Base-by-base conservation (phyloP, 2,888 invertebrate genomes). In the Sepioteuthis lessoniana region DNA sequence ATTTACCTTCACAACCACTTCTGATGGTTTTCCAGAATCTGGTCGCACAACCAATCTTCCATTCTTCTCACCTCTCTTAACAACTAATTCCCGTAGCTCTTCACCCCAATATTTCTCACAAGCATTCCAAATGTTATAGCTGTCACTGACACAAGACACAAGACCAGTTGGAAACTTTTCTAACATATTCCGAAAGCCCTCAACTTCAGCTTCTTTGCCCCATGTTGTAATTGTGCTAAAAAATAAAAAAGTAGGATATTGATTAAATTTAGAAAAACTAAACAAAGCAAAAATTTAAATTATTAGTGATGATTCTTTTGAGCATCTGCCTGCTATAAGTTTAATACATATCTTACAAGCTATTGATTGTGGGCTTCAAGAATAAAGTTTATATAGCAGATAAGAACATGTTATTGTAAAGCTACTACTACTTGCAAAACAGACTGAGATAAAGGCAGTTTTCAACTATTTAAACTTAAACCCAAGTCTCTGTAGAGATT, bases 181-280 rank as follows among this genome's bases (percentile, higher is more conserved):
- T 94, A 97, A 95, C 97, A 97, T 97, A 95, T 97, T 97, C 91
- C 96, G 95, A 95, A 97, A 97, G 0, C 97, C 97, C n/a, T 96
- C 97, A 8, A 95, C 91, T 95, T 97, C 97, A n/a, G 97, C 97
- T 0, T 97, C 96, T 94, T 95, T 95, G 0, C 97, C 97, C 97
- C 97, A 97, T 2, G 97, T 97, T 31, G 97, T 97, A 94, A 97
- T 97, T 21, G 97, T 97, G 95, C 97, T 97, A 96, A n/a, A 19
- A 76, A 76, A 76, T 35, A n/a, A 35, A 76, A 76, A 35, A 4
- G 21, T 5, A 35, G n/a, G 16, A 76, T 76, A 76, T 55, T 2
- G 16, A 76, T 76, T 35, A n/a, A 16, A 76, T 76, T n/a, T 35
- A 76, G n/a, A 76, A 76, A 8, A 13, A 76, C 4, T 31, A 31